Base-by-base conservation (phyloP, 1,140 invertebrate genomes). In the Scaptodrosophila lebanonensis region DNA sequence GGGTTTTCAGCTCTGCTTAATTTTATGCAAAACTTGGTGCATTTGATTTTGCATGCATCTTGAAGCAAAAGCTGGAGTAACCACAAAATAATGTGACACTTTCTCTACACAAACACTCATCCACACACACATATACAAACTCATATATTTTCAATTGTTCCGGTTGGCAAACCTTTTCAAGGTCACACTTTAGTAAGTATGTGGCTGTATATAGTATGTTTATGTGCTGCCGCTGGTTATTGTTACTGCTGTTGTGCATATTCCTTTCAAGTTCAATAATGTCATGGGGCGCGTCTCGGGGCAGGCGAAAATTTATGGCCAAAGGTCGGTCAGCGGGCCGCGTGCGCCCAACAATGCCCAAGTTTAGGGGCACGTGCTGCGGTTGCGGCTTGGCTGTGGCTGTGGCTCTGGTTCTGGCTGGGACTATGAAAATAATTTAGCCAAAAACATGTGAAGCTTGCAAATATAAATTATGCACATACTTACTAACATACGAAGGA, bases 191-290 rank as follows among this genome's bases (percentile, higher is more conserved):
- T n/a, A n/a, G n/a, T n/a, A n/a, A n/a, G n/a, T n/a, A n/a, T n/a
- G n/a, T n/a, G n/a, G 22, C 22, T 25, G 22, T 8, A 8, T 25
- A 3, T 8, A 25, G 8, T 25, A 25, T 25, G 22, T 8, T 25
- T 25, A 4, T 25, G 8, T 25, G 22, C 22, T 25, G 22, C 22
- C 38, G 16, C 56, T 58, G 11, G 11, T 49, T 17, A 48, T 38
- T 9, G 16, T 33, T 18, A 17, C 29, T 32, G 30, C 27, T 27
- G 43, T 48, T 56, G 50, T 58, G 35, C 67, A 60, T 65, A 77
- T 72, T 54, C 73, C 73, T 77, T 77, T 77, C 73, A 67, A 71
- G 73, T 77, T 77, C 73, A 77, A 79, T 77, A 77, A 72, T 77
- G 73, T 77, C 73, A 79, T 68, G 73, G 73, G 79, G 64, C 73